These are phyloP conservation scores for Tragopan temminckii DNA, from an alignment of 2,797 vertebrate genomes.

Conservation along the genomic window DNA sequence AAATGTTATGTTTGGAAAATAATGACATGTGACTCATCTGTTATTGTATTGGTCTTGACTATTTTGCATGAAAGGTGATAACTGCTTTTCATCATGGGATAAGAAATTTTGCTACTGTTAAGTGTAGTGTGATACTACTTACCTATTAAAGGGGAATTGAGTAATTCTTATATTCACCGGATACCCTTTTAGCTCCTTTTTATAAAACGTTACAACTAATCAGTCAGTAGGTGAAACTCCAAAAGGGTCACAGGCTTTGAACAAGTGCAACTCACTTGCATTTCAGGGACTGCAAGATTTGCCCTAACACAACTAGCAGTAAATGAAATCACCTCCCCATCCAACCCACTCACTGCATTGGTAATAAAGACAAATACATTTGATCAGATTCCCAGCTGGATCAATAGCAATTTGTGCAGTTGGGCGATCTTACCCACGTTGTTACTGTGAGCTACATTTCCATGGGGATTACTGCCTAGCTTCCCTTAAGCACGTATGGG, in stretches of 20 bases:
- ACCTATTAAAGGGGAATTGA: not conserved
- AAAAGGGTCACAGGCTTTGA: not conserved
- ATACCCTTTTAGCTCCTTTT: not conserved
- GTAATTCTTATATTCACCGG: not conserved
- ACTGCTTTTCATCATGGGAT: not conserved
- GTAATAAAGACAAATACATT: slow-evolving; percentile 67
- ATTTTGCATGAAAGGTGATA: not conserved
- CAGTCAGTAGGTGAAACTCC: not conserved
- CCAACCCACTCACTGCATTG: fast-evolving
- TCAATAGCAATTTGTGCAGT: slow-evolving; percentile 61
- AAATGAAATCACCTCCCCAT: slow-evolving; percentile 31
- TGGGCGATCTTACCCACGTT: slow-evolving; percentile 26
- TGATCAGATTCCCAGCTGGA: slow-evolving; percentile 44
- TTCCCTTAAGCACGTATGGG: not conserved
- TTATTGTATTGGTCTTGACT: slow-evolving; percentile 1
- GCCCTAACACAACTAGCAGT: not conserved
- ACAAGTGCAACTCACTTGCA: not conserved
- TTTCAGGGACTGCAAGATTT: not conserved
- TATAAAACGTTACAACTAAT: not conserved
- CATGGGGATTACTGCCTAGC: not conserved
- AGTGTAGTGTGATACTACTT: not conserved
- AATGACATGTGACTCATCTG: not conserved
- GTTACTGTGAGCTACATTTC: not conserved
- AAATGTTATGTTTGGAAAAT: slow-evolving; percentile 8
- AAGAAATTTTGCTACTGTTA: not conserved